These are phyloP conservation scores for Seriola rivoliana DNA, from an alignment of 2,113 vertebrate species.

Conservation along the genomic window DNA sequence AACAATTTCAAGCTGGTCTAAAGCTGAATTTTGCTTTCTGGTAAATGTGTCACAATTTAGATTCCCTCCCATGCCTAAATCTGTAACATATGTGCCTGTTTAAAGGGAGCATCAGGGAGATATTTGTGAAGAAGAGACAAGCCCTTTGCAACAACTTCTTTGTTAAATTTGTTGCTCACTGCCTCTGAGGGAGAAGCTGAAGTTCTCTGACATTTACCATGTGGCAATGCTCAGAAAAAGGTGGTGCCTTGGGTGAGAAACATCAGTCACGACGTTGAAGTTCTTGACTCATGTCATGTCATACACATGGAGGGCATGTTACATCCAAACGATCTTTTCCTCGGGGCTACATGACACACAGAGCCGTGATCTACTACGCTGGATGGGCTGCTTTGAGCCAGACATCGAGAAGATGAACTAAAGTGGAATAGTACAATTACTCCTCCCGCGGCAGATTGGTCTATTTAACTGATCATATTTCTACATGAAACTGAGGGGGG, in stretches of 20 bases:
- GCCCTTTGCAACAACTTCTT: background rate
- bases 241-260: background rate
- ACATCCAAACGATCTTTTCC: background rate
- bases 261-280: background rate
- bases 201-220: background rate
- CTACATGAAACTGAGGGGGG: background rate
- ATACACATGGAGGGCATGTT: background rate
- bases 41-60: background rate
- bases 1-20: background rate
- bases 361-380: background rate
- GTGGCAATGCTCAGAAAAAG: background rate
- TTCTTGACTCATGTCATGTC: rapidly evolving
- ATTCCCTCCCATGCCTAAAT: background rate
- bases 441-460: background rate
- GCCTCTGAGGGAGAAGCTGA: background rate
- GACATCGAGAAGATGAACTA: background rate
- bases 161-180: background rate
- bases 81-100: background rate
- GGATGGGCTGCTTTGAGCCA: background rate
- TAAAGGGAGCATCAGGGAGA: background rate
- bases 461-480: background rate
- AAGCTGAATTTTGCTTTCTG: background rate
- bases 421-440: background rate
- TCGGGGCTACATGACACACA: background rate
- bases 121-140: background rate